These are phyloP conservation scores for Sclerurus mexicanus DNA, from an alignment of 2,113 vertebrate species.

Conservation along the genomic window DNA sequence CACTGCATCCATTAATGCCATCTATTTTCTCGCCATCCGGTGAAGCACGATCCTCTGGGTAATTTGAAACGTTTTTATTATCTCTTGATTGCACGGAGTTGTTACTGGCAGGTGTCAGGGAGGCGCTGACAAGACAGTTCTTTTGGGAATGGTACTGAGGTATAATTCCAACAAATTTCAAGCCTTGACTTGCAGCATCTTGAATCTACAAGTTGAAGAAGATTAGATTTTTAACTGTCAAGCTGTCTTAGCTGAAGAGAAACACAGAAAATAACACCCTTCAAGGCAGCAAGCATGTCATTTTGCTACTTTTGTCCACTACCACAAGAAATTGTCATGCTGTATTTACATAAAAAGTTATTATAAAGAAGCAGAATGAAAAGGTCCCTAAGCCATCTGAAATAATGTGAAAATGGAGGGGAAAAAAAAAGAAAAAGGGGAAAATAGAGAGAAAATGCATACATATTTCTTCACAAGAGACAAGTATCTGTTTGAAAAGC, in stretches of 20 bases:
- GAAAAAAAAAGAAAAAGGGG: accelerated
- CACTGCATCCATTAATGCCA: not conserved
- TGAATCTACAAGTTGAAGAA: conserved; percentile 84
- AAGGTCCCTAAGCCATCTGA: not conserved
- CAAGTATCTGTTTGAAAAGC: not conserved
- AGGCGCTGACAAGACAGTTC: conserved; percentile 56
- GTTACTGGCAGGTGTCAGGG: conserved; percentile 70
- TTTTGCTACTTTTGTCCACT: conserved; percentile 48
- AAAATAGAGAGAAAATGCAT: not conserved
- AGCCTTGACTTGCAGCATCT: conserved; percentile 90
- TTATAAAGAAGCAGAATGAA: not conserved
- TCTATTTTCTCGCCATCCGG: conserved; percentile 4
- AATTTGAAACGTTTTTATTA: conserved; percentile 21
- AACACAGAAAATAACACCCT: conserved; percentile 49
- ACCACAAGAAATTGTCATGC: not conserved
- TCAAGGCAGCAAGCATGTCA: not conserved
- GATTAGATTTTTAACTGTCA: conserved; percentile 66
- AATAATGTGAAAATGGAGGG: not conserved
- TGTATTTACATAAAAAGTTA: not conserved
- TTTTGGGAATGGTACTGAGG: conserved; percentile 79
- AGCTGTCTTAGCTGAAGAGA: conserved; percentile 30
- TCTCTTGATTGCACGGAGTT: conserved; percentile 63
- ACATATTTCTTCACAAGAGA: not conserved
- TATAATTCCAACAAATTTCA: conserved; percentile 91
- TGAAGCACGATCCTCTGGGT: conserved; percentile 14